Base-by-base conservation (phyloP, 2,797 vertebrate genomes). In the Anguilla anguilla region DNA sequence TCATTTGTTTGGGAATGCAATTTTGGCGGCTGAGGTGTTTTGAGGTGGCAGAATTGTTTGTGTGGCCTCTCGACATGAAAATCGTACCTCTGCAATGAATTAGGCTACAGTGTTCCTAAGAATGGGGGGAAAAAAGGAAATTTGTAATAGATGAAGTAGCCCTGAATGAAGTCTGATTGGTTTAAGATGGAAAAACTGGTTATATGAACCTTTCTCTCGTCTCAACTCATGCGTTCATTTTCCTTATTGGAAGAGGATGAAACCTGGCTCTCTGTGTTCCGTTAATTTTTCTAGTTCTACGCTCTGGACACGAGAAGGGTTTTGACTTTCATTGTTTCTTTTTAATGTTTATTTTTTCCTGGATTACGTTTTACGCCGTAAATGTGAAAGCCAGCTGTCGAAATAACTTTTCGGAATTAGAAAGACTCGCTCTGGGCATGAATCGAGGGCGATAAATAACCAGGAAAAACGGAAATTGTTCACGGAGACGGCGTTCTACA, bases 141-240 rank as follows among this genome's bases (percentile, higher is more conserved):
- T 74, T 31, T 31, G 61, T 7, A 67, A 67, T 67, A 25, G 61
- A 67, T n/a, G 69, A 74, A 35, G 10, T 35, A 9, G 49, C 4
- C 2, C 9, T 51, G 15, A 74, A 74, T 35, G 11, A 35, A 35
- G 31, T 74, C 10, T 35, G 69, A 35, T 74, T 31, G 61, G 61
- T 67, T 67, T 67, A 22, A 67, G 69, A 74, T 74, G 69, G 69
- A 74, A 74, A 74, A 31, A 74, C 69, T 74, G 2, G n/a, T 74
- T 35, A 74, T 2, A 35, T 11, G 2, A 74, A 35, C 69, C 69
- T 10, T 74, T 28, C 10, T 74, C 2, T 31, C 11, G 1, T 74
- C 28, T 35, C 28, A 11, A 74, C 25, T 7, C 22, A 6, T 7
- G 61, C 61, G 61, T 22, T 67, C 22, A 67, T 67, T 67, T 67